These are phyloP conservation scores for Vanessa tameamea DNA, from an alignment of 1,140 invertebrate species.

Conservation along the genomic window DNA sequence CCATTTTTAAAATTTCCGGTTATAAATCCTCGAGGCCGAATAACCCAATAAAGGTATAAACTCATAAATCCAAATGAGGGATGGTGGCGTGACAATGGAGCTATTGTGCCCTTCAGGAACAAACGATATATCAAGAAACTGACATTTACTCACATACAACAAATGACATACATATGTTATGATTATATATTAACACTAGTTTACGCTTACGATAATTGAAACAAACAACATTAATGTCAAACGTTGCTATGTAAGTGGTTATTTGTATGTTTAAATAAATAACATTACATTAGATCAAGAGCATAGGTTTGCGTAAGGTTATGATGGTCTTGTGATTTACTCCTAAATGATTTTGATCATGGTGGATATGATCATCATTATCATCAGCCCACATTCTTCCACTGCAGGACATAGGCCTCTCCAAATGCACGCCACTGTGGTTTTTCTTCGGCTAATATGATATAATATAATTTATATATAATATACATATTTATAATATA, in stretches of 20 bases:
- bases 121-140: slow-evolving; percentile 34
- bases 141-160: slow-evolving; percentile 25
- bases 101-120: slow-evolving; percentile 38
- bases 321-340: not conserved
- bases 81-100: slow-evolving; percentile 34
- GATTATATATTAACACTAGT: slow-evolving; percentile 7
- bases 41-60: slow-evolving; percentile 42
- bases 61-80: slow-evolving; percentile 39
- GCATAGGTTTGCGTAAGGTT: not conserved
- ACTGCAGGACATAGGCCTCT: no score
- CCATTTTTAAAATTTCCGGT: slow-evolving; percentile 25
- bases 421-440: no score
- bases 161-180: slow-evolving; percentile 21
- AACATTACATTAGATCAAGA: no score
- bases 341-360: no score
- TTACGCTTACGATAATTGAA: not conserved
- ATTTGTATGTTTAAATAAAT: no score
- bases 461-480: no score
- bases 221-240: not conserved
- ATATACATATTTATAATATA: no score
- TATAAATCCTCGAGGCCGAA: slow-evolving; percentile 30
- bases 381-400: no score
- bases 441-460: no score
- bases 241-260: no score
- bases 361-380: no score